phyloP scores from a whole-genome alignment of 1,140 invertebrate species.

The Musca vetustissima region DNA sequence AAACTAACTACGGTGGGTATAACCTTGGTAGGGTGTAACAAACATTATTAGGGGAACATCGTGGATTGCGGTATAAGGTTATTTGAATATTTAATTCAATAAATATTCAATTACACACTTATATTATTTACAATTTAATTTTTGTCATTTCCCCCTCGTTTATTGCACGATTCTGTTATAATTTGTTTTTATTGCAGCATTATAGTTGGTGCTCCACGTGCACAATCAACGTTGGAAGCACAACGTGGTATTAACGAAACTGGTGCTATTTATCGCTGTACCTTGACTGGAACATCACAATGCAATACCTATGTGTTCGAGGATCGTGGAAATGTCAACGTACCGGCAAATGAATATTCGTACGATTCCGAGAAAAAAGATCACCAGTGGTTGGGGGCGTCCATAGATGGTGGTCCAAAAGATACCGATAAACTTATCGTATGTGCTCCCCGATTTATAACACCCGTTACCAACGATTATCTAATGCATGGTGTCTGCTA shows the following conservation, averaged over 20 bases:
- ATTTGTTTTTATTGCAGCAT: conserved; percentile 22
- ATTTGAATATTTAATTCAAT: too few relatives aligned
- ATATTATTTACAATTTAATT: too few relatives aligned
- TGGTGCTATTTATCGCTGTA: conserved; percentile 32
- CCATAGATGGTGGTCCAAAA: conserved; percentile 27
- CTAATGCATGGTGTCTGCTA: conserved; percentile 53
- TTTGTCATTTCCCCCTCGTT: too few relatives aligned
- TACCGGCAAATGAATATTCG: background rate
- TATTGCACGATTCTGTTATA: too few relatives aligned
- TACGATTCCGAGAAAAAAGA: background rate
- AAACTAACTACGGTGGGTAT: too few relatives aligned
- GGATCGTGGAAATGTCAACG: background rate
- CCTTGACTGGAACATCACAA: background rate
- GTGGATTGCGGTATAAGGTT: too few relatives aligned
- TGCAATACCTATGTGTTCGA: conserved; percentile 29
- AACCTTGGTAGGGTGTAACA: too few relatives aligned
- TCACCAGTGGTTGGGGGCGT: conserved; percentile 29
- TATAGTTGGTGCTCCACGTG: conserved; percentile 33
- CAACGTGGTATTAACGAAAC: conserved; percentile 25
- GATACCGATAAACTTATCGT: conserved; percentile 28
- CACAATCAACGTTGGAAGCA: conserved; percentile 25
- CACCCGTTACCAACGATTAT: background rate
- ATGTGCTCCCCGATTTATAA: conserved; percentile 27
- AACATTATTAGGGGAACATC: too few relatives aligned
- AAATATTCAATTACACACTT: too few relatives aligned